Base-by-base conservation (phyloP, 2,888 invertebrate genomes). In the Limnephilus rhombicus region DNA sequence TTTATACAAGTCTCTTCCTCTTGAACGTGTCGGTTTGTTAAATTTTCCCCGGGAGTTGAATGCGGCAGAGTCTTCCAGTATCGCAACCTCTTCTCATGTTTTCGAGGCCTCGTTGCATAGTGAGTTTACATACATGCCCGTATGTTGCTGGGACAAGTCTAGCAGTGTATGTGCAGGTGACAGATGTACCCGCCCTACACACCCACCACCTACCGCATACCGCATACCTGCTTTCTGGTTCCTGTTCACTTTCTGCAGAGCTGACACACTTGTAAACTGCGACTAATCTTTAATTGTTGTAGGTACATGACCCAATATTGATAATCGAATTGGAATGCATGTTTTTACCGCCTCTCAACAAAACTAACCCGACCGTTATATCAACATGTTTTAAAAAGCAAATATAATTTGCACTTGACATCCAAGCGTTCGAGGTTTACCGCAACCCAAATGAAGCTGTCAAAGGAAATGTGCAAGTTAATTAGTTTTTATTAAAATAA, bases 71-170 rank as follows among this genome's bases (percentile, higher is more conserved):
- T 87, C 68, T 87, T 68, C 31, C n/a, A 34, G 68, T 87, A 68
- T 87, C 31, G 68, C 87, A 34, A 87, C 87, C 87, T 86, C 87
- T 87, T 86, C 37, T 87, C 68, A 18, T 87, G 45, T 87, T 87
- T 87, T 12, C 15, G 68, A 68, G 31, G 53, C 87, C 68, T 87
- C 31, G 31, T 68, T 87, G 34, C 53, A 87, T 31, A 53, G 29
- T 68, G 24, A 68, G 68, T 87, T 87, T 87, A 49, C 68, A 87
- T 87, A 31, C 87, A 87, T 18, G 68, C 68, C 49, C 37, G 29
- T 87, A 2, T 53, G 29, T 13, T 87, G 87, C 53, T 34, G 34
- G 68, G 29, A 87, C 68, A 87, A 29, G 31, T 53, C 24, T 68
- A n/a, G 45, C 41, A 4, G 49, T 85, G 37, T 41, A 11, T n/a